Base-by-base conservation (phyloP, 1,140 invertebrate genomes). In the Hyphantria cunea region DNA sequence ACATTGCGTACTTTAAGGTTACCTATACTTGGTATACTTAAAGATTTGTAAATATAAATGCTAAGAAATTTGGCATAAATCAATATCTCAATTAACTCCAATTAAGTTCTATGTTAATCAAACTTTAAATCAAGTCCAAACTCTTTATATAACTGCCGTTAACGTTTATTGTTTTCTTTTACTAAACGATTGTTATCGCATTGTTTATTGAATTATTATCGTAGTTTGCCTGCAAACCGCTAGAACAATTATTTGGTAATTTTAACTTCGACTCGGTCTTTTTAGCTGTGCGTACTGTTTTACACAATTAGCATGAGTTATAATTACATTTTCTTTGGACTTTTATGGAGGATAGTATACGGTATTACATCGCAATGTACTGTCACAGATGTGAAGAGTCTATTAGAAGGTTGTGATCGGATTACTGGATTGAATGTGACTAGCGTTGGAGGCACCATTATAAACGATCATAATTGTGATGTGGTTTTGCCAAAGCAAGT, bases 381-480 rank as follows among this genome's bases (percentile, higher is more conserved):
- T 4, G 53, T 81, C 33, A 70, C 75, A 8, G 86, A 89, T 64
- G 71, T 88, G 0, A 89, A 88, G 54, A 84, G 66, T 66, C 64
- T 90, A 4, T 52, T 89, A 34, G 83, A 89, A 58, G 88, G 86
- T 8, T 90, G 88, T 65, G 82, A 82, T 52, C 70, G 78, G 9
- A 59, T 91, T 25, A 73, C 72, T 31, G 88, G 88, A n/a, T 47
- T 91, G 11, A 88, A 89, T 49, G 70, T 91, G 8, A 89, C 84
- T 0, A 86, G 76, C 17, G 66, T 85, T 1, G 89, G 86, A 3
- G 89, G 89, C 0, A 91, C 89, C 0, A 79, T 89, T 31, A 80
- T 91, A 0, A 89, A 90, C 55, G 86, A 90, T 37, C 85, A 90
- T 54, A 91, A 91, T 52, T 91, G 89, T 47, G 88, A 90, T 68